Evolutionary conservation across 2,888 invertebrate species (phyloP).

Genomic region (Lycophotia porphyrea): DNA sequence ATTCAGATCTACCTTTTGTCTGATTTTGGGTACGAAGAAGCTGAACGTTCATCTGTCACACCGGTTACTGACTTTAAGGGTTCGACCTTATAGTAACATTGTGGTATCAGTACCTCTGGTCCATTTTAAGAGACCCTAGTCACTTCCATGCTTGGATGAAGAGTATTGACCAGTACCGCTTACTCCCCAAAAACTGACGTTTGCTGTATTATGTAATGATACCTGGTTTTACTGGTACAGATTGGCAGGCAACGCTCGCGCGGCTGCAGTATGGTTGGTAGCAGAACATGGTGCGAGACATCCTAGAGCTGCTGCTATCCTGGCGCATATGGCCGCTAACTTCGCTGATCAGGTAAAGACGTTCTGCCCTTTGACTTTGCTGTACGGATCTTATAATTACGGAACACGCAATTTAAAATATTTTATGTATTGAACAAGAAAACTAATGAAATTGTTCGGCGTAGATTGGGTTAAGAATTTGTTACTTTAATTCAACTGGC

Average conservation of each 20-base stretch:
- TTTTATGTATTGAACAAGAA: neutral
- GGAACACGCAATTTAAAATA: neutral
- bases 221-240: slow-evolving; percentile 48
- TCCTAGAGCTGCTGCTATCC: slow-evolving; percentile 81
- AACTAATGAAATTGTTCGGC: too few species aligned
- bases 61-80: too few species aligned
- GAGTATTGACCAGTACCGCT: neutral
- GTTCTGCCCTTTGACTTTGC: too few species aligned
- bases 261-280: slow-evolving; percentile 86
- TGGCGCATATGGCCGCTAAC: slow-evolving; percentile 82
- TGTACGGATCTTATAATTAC: slow-evolving; percentile 42
- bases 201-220: neutral
- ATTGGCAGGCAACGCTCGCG: slow-evolving; percentile 82
- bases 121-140: neutral
- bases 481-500: too few species aligned
- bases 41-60: too few species aligned
- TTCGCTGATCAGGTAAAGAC: slow-evolving; percentile 81
- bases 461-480: too few species aligned
- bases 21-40: too few species aligned
- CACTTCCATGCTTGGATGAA: neutral
- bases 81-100: too few species aligned
- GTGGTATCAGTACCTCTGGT: too few species aligned
- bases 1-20: too few species aligned
- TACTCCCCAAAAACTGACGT: neutral
- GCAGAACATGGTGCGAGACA: slow-evolving; percentile 85